Percentiles rank a stretch among this genome's conserved stretches.
Conservation (phyloP, 2,797 vertebrate genomes). For the Balearica regulorum region DNA sequence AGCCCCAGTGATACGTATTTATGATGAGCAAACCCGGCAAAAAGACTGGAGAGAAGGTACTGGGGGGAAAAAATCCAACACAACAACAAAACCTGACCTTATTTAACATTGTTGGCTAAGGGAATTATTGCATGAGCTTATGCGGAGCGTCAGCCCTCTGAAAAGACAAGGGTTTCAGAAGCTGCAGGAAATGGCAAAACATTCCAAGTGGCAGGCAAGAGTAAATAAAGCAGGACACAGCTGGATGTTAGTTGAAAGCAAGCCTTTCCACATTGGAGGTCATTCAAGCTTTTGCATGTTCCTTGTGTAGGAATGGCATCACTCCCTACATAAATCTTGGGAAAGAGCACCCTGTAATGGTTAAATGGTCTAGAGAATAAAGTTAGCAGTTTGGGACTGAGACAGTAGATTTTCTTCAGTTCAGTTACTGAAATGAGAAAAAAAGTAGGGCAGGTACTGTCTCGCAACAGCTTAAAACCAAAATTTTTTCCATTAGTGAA, state of each 20-base stretch:
- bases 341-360: background rate
- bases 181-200: background rate
- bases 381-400: background rate
- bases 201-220: background rate
- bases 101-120: background rate
- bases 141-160: background rate
- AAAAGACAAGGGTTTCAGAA: background rate
- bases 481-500: background rate
- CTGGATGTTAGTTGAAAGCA: background rate
- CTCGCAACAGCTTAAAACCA: background rate
- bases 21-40: background rate
- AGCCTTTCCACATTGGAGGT: background rate
- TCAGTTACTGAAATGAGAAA: background rate
- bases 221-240: background rate
- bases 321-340: background rate
- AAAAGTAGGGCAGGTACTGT: background rate
- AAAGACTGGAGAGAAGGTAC: background rate
- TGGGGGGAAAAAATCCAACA: background rate
- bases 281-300: background rate
- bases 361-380: background rate
- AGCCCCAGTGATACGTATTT: background rate
- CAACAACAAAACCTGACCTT: background rate
- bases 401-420: background rate
- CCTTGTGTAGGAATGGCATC: background rate
- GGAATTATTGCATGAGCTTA: background rate